Evolutionary conservation across 2,797 vertebrate genomes (phyloP).

Genomic region (Scleropages formosus): DNA sequence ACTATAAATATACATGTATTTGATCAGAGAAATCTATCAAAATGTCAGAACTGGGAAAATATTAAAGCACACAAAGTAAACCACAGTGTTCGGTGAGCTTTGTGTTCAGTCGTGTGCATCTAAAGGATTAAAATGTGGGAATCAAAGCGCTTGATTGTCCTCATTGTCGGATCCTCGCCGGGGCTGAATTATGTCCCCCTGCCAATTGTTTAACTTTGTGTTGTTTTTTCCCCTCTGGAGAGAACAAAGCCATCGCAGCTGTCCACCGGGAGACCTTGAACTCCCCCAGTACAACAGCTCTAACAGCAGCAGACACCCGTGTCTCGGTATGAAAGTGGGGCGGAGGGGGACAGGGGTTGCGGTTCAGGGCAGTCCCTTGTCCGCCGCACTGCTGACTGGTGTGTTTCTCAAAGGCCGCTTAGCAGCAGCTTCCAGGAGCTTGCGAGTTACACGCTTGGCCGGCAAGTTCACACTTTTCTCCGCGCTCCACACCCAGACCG

Average conservation of each 20-base stretch:
- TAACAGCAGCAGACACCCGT: conserved; percentile 28
- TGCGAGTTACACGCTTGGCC: background rate
- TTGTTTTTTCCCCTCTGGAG: conserved; percentile 66
- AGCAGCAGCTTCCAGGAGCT: conserved; percentile 52
- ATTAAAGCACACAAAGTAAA: no score
- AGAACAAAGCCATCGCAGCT: conserved; percentile 52
- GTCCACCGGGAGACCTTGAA: conserved; percentile 47
- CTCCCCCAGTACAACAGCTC: conserved; percentile 33
- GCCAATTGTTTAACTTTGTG: conserved; percentile 64
- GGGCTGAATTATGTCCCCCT: conserved; percentile 43
- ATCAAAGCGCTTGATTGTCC: background rate
- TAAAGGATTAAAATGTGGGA: background rate
- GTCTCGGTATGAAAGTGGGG: conserved; percentile 30
- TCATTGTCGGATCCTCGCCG: conserved; percentile 50
- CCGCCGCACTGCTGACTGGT: conserved; percentile 48
- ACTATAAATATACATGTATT: no score
- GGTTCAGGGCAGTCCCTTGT: conserved; percentile 14
- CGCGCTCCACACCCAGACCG: background rate
- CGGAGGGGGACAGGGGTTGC: conserved; percentile 43
- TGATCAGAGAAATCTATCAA: no score
- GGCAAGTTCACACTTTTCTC: conserved; percentile 23
- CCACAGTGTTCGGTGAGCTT: no score
- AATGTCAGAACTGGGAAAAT: no score
- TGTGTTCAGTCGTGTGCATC: background rate
- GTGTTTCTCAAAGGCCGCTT: conserved; percentile 36